Conservation (phyloP, 30 jellyfish, hydroid and myxozoan species). For the Haliclystus octoradiatus region DNA sequence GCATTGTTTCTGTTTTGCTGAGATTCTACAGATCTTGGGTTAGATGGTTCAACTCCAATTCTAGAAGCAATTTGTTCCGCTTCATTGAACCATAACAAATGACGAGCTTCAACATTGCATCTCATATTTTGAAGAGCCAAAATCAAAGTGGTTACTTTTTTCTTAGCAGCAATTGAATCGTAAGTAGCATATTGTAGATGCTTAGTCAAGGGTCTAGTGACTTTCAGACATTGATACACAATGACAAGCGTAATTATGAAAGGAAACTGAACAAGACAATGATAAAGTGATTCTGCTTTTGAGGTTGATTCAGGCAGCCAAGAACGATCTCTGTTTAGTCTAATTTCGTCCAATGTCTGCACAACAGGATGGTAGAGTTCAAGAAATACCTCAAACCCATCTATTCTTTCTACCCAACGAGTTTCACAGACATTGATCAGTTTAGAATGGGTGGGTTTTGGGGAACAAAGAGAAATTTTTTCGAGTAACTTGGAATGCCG, state of each 20-base stretch:
- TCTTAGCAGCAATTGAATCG: neutral
- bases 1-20: neutral
- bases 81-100: neutral
- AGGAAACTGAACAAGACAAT: neutral
- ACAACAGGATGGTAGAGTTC: conserved; percentile 5
- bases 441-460: conserved; percentile 4
- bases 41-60: neutral
- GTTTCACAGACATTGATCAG: conserved; percentile 30
- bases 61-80: neutral
- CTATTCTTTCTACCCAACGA: conserved; percentile 32
- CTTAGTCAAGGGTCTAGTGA: conserved; percentile 16
- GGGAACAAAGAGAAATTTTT: neutral
- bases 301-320: conserved; percentile 6
- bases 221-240: conserved; percentile 3
- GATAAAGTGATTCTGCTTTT: conserved; percentile 10
- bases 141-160: conserved; percentile 4
- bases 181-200: conserved; percentile 13
- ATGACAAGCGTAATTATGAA: conserved; percentile 4
- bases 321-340: conserved; percentile 2
- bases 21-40: conserved; percentile 2
- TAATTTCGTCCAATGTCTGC: conserved; percentile 7
- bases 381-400: conserved; percentile 20
- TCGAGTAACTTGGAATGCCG: neutral
- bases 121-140: conserved; percentile 8
- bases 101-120: conserved; percentile 3